Evolutionary conservation across 2,797 vertebrate species (phyloP).

Genomic region (Tinamus major): DNA sequence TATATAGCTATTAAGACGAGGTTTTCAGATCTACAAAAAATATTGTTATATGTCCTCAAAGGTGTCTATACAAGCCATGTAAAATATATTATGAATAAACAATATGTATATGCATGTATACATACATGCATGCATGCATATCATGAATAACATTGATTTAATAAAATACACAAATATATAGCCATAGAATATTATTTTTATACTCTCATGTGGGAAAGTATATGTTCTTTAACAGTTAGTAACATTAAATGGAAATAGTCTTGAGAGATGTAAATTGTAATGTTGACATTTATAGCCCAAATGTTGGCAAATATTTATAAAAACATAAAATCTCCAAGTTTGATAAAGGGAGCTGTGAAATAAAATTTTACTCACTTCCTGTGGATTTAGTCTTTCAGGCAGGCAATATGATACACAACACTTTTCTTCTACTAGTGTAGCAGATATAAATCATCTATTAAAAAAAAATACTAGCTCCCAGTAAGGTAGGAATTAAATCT

Average conservation of each 20-base stretch:
- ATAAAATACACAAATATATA: background rate
- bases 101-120: background rate
- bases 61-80: background rate
- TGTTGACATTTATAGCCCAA: background rate
- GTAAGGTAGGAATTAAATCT: background rate
- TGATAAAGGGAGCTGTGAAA: background rate
- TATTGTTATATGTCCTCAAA: background rate
- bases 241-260: background rate
- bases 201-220: background rate
- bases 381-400: background rate
- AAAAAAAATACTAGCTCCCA: background rate
- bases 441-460: background rate
- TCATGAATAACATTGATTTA: background rate
- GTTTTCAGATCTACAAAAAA: background rate
- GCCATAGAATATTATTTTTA: background rate
- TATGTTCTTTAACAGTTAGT: background rate
- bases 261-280: background rate
- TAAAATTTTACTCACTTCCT: background rate
- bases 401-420: too few species aligned
- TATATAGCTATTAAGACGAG: background rate
- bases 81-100: background rate
- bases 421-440: background rate
- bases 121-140: background rate
- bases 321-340: background rate
- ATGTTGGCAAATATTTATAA: conserved; percentile 8